phyloP scores from a whole-genome alignment of 2,113 vertebrate genomes.

The Percopsis transmontana region DNA sequence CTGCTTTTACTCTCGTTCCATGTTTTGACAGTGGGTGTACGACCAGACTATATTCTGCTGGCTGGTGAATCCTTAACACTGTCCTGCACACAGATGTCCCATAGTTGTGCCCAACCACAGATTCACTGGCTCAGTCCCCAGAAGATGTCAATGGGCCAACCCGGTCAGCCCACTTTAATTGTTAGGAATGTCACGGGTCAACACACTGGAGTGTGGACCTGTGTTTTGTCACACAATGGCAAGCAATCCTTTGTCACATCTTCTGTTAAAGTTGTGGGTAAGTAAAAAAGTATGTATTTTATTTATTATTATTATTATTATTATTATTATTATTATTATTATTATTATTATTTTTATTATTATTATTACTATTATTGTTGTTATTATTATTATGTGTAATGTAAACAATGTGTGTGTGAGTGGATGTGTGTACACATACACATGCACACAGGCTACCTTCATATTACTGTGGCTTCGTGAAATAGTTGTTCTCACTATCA shows the following conservation, averaged over 20 bases:
- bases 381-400: neutral
- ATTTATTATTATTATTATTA: neutral
- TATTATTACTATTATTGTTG: too few species aligned
- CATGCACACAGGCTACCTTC: too few species aligned
- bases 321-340: too few species aligned
- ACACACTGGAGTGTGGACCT: conserved; percentile 66
- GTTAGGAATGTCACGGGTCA: accelerated
- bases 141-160: accelerated
- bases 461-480: neutral
- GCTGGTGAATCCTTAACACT: neutral
- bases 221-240: neutral
- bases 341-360: too few species aligned
- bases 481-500: neutral
- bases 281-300: conserved; percentile 3
- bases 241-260: neutral
- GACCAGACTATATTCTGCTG: neutral
- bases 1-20: neutral
- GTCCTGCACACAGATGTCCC: neutral
- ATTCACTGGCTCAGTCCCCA: conserved; percentile 53
- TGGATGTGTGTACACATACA: neutral
- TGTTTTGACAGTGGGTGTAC: conserved; percentile 36
- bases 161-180: accelerated
- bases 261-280: conserved; percentile 61
- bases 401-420: neutral
- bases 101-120: accelerated